Evolutionary conservation across 2,113 vertebrate genomes (phyloP).

Genomic region (Ondatra zibethicus): DNA sequence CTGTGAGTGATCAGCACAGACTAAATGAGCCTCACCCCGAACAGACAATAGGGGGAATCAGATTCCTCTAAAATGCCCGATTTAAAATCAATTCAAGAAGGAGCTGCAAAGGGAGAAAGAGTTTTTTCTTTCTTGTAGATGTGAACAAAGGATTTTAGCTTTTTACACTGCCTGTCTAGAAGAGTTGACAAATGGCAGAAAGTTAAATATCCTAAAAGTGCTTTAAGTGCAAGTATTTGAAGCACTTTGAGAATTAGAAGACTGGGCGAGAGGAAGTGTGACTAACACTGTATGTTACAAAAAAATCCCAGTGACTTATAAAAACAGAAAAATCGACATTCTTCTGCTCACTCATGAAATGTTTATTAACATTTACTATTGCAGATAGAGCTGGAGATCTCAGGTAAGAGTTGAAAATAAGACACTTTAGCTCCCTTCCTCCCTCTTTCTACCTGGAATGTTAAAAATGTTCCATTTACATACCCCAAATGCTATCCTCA

Average conservation of each 20-base stretch:
- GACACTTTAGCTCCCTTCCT: neutral
- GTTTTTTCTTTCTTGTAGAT: neutral
- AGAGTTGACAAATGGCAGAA: conserved; percentile 12
- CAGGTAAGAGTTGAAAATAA: neutral
- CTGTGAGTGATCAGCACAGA: conserved; percentile 65
- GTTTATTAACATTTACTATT: neutral
- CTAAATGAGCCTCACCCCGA: neutral
- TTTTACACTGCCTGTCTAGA: neutral
- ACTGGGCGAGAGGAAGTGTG: neutral
- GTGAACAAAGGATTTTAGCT: conserved; percentile 20
- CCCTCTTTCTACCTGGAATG: neutral
- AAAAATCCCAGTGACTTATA: neutral
- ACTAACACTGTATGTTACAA: neutral
- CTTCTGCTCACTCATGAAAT: neutral
- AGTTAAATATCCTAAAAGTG: conserved; percentile 61
- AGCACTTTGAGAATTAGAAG: conserved; percentile 24
- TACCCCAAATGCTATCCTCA: neutral
- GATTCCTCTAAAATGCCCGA: conserved; percentile 18
- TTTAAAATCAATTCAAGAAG: conserved; percentile 69
- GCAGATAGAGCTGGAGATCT: neutral
- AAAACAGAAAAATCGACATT: conserved; percentile 1
- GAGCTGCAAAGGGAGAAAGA: conserved; percentile 40
- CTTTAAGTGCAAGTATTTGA: neutral
- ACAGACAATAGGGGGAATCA: conserved; percentile 56
- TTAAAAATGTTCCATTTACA: conserved; percentile 5